Evolutionary conservation across 2,888 invertebrate genomes (phyloP).

Genomic region (Chromoteleia sp.): DNA sequence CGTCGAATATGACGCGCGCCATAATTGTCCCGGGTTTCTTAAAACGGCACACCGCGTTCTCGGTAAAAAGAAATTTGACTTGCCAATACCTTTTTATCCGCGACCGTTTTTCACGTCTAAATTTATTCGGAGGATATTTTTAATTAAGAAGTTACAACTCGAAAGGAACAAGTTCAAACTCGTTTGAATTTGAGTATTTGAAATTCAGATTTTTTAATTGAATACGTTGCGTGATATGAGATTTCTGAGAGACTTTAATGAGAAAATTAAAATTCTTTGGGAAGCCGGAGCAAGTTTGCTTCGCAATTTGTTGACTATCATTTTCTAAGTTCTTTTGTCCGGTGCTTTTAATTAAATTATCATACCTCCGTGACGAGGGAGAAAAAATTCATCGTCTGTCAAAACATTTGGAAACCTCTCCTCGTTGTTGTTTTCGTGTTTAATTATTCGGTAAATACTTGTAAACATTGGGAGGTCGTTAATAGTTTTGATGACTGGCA

Average conservation of each 20-base stretch:
- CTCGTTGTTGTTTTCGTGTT: not conserved
- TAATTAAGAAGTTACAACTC: slow-evolving; percentile 50
- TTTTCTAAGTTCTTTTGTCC: slow-evolving; percentile 27
- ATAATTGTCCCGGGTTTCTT: slow-evolving; percentile 50
- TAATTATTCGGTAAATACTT: not conserved
- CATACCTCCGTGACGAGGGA: slow-evolving; percentile 22
- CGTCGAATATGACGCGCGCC: slow-evolving; percentile 63
- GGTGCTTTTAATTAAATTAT: slow-evolving; percentile 41
- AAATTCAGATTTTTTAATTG: slow-evolving; percentile 52
- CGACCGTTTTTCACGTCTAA: not conserved
- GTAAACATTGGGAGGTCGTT: not conserved
- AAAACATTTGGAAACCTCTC: slow-evolving; percentile 38
- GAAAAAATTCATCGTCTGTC: slow-evolving; percentile 36
- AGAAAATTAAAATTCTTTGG: slow-evolving; percentile 36
- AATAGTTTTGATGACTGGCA: not conserved
- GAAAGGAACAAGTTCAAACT: slow-evolving; percentile 16
- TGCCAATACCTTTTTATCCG: not conserved
- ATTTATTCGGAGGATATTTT: slow-evolving; percentile 11
- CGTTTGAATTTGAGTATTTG: slow-evolving; percentile 39
- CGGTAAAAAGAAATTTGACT: slow-evolving; percentile 1
- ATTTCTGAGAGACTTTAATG: slow-evolving; percentile 10
- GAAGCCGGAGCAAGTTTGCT: not conserved
- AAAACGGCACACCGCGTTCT: not conserved
- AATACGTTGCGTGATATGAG: slow-evolving; percentile 27
- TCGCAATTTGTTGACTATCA: slow-evolving; percentile 12